Conservation (phyloP, 1,140 invertebrate genomes). For the Littorina saxatilis region DNA sequence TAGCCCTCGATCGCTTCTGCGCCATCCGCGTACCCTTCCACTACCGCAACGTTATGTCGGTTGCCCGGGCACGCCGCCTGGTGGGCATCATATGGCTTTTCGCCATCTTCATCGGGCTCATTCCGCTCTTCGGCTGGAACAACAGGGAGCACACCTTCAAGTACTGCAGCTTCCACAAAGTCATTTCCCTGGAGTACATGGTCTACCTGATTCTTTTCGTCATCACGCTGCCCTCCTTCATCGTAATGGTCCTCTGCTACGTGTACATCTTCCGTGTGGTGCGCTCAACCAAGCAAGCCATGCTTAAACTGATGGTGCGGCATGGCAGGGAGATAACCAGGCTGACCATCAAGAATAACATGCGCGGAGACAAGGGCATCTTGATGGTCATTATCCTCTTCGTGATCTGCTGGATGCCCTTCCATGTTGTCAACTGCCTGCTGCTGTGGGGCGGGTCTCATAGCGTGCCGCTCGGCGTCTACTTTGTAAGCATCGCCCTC, state of each 20-base stretch:
- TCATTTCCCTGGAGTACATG: constrained; percentile 71
- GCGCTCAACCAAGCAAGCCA: constrained; percentile 36
- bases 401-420: constrained; percentile 69
- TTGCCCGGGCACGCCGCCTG: constrained; percentile 50
- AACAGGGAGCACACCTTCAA: constrained; percentile 46
- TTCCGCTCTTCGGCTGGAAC: constrained; percentile 72
- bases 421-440: constrained; percentile 68
- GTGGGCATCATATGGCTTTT: constrained; percentile 59
- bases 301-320: background rate
- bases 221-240: constrained; percentile 62
- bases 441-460: constrained; percentile 45
- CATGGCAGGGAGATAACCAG: constrained; percentile 34
- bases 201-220: constrained; percentile 73
- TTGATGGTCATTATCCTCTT: constrained; percentile 66
- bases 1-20: constrained; percentile 70
- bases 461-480: constrained; percentile 42
- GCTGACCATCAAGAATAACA: constrained; percentile 55
- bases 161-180: constrained; percentile 62
- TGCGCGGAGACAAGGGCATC: constrained; percentile 68
- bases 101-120: constrained; percentile 64
- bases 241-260: constrained; percentile 71
- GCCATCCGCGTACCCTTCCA: constrained; percentile 68
- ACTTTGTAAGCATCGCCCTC: constrained; percentile 78
- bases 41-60: constrained; percentile 61
- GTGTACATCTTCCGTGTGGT: constrained; percentile 70